phyloP scores from a whole-genome alignment of 35 echinoderm and acorn worm species.

The Holothuria glaberrima region DNA sequence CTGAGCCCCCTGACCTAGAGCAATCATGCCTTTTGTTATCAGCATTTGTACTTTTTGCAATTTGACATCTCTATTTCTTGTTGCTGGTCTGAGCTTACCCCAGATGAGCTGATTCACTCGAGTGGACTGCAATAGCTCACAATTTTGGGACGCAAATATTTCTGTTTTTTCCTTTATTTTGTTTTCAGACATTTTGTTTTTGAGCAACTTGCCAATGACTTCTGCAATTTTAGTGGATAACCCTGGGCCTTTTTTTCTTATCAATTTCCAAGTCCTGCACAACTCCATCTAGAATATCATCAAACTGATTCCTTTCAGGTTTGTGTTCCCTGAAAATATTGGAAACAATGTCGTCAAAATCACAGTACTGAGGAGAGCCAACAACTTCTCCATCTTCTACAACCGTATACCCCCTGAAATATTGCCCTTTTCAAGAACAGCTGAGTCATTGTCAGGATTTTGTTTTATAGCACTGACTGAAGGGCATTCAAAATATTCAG shows the following conservation, averaged over 20 bases:
- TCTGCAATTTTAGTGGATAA: conserved; percentile 36
- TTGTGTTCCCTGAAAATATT: conserved; percentile 17
- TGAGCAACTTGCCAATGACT: conserved; percentile 14
- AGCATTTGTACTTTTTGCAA: conserved; percentile 16
- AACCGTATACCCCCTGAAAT: no score
- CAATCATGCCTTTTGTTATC: conserved; percentile 32
- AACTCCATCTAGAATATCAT: conserved; percentile 13
- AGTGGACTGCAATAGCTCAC: background rate
- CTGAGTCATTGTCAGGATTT: background rate
- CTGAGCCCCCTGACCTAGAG: conserved; percentile 21
- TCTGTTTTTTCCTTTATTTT: conserved; percentile 1
- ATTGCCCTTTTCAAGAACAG: no score
- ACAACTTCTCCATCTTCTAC: background rate
- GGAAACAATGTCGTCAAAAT: background rate
- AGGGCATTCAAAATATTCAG: conserved; percentile 3
- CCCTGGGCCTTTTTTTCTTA: no score
- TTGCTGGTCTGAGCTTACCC: background rate
- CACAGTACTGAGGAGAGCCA: background rate
- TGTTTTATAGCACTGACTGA: background rate
- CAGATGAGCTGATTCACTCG: conserved; percentile 28
- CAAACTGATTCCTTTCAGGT: background rate
- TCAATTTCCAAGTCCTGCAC: conserved; percentile 25
- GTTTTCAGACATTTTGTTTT: background rate
- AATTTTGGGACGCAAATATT: conserved; percentile 9
- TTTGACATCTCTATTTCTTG: conserved; percentile 10